Evolutionary conservation across 2,797 vertebrate genomes (phyloP), one percentile per base, ranked within the genome.

Genomic region (Semaprochilodus insignis): DNA sequence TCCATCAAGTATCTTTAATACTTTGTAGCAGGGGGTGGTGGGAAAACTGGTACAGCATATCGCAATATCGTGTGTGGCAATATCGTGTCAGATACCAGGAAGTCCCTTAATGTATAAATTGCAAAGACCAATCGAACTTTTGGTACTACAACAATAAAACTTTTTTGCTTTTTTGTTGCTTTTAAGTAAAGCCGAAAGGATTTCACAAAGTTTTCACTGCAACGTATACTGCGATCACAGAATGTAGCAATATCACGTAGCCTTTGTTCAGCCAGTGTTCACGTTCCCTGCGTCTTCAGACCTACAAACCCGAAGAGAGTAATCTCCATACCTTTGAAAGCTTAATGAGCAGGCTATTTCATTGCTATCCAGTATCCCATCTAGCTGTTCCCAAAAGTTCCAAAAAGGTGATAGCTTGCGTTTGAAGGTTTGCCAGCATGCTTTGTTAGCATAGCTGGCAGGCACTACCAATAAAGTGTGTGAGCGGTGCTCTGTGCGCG

Each of bases 361-460:
- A 34, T 83, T 52, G 25, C 31, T 80, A 76, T 76, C 70, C 66
- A 80, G 70, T 60, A 83, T 52, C 74, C 59, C 74, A 40, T 34
- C 71, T 54, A 48, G 31, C 31, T 15, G 63, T 74, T 82, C 66
- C 77, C 79, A 74, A 51, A 59, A 69, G 25, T 13, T 48, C 44
- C 44, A 48, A 13, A 27, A 55, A 59, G 66, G 25, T 16, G 77
- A n/a, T 6, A 31, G 23, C 74, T 76, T 27, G 66, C 17, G 15
- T 72, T 78, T 79, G 81, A 80, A 71, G 82, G 81, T 76, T 40
- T 78, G 81, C 83, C 78, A 81, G 75, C 73, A 27, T 80, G 57
- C 77, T 72, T 82, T 80, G 77, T 70, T 85, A 73, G 77, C 74
- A 75, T 79, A 48, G 25, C 78, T 66, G 76, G 76, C 25, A 27